phyloP scores from a whole-genome alignment of 2,888 invertebrate species.

The Bugulina stolonifera region DNA sequence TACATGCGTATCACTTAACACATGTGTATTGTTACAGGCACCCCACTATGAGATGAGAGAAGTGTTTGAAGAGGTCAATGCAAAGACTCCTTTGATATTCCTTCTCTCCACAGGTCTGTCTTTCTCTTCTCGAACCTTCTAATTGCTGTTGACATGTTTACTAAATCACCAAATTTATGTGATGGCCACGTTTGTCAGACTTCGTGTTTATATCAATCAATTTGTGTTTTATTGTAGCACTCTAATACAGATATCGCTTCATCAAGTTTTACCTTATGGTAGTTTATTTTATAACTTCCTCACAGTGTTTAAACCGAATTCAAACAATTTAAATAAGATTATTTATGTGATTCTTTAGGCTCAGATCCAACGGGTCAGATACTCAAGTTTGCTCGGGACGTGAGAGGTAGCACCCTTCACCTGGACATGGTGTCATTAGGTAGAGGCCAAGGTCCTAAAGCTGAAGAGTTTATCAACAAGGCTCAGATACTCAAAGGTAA shows the following conservation, averaged over 20 bases:
- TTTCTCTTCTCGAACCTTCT: background rate
- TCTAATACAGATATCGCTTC: too few relatives aligned
- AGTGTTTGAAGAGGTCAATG: constrained; percentile 46
- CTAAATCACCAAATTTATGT: too few relatives aligned
- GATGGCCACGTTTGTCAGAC: too few relatives aligned
- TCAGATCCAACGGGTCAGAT: constrained; percentile 49
- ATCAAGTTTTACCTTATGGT: too few relatives aligned
- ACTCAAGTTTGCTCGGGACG: constrained; percentile 49
- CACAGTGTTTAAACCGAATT: too few relatives aligned
- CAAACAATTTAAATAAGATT: too few relatives aligned
- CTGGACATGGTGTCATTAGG: constrained; percentile 54
- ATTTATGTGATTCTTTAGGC: too few relatives aligned
- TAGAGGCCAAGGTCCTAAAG: constrained; percentile 52
- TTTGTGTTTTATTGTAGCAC: too few relatives aligned
- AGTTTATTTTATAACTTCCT: too few relatives aligned
- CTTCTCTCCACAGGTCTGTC: constrained; percentile 49
- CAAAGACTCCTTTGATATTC: constrained; percentile 50
- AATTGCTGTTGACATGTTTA: background rate
- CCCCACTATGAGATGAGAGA: constrained; percentile 45
- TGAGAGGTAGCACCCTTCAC: constrained; percentile 47
- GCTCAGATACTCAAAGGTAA: constrained; percentile 50
- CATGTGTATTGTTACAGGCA: too few relatives aligned
- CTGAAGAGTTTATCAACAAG: constrained; percentile 52
- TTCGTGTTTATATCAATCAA: too few relatives aligned
- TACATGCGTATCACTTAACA: too few relatives aligned